Base-by-base conservation (phyloP, 2,797 vertebrate genomes). In the Cossypha niveicapilla region DNA sequence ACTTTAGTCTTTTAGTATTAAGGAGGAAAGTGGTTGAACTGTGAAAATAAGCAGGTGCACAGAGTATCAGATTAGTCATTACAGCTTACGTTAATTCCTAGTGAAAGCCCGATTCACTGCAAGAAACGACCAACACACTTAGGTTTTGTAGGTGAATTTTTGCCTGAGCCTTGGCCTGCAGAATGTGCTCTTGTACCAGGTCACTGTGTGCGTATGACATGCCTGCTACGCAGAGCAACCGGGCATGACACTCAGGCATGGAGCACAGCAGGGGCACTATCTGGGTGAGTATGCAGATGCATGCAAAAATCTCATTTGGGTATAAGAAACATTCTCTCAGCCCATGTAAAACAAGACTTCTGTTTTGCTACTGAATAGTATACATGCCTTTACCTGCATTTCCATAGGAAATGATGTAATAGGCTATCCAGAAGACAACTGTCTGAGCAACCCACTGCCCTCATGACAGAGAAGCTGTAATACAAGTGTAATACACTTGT, bases 41-140 rank as follows among this genome's bases (percentile, higher is more conserved):
- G 93, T 93, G 88, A 89, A 93, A 94, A 94, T 60, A 94, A 92
- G 88, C 84, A 90, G 94, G 83, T 66, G 51, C 62, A 62, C 81
- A 86, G 76, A 94, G 67, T 83, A 23, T 86, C 82, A 91, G 84
- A 96, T 92, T 91, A 94, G 51, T 93, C 72, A 23, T 80, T 86
- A 65, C 89, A 91, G 86, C 77, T 96, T 92, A 84, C 6, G 47
- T 92, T 97, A 96, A 95, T 96, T 95, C 94, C 72, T 92, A 95
- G 78, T 92, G 79, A 95, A 97, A 96, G 77, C 90, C 90, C 51
- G 5, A 91, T 89, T 95, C 92, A 92, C 92, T 94, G 91, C 90
- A 95, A 75, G 88, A 86, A 89, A 57, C 0, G 16, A 91, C 72
- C 86, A 73, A 61, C 54, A 63, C 58, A 48, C 63, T 92, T 94